Base-by-base conservation (phyloP, 2,888 invertebrate genomes). In the Dicyrtoma fusca region DNA sequence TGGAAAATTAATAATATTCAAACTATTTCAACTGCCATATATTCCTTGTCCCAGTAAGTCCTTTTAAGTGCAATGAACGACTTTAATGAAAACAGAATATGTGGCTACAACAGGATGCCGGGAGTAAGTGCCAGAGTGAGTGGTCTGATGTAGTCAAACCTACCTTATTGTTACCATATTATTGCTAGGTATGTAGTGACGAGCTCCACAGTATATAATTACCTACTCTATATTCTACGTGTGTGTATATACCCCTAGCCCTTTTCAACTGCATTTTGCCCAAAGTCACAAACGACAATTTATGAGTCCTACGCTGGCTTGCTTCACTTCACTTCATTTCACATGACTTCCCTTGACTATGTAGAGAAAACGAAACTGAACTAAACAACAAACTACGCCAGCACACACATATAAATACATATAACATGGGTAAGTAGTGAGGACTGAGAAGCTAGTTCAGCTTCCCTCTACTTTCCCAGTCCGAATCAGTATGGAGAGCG, bases 51-150 rank as follows among this genome's bases (percentile, higher is more conserved):
- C 8, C 8, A 5, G 3, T 34, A 8, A 34, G 34, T 34, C 34
- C 61, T 61, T 61, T 25, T 57, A 21, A 57, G 26, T 57, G 6
- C n/a, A 57, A 21, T 53, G 17, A 23, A 45, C 21, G 47, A 44
- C 44, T 45, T 63, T 64, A 64, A 64, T 64, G 64, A 64, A 64
- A 64, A 14, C 64, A 64, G 64, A 64, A 47, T 34, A 34, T 34
- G 34, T 34, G 34, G 34, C 4, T 8, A 34, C 3, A 34, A 34
- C 34, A 34, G 34, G 8, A n/a, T n/a, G n/a, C n/a, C n/a, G 34
- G 34, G 34, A 34, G 8, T 34, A 34, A 34, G 8, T 34, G 34
- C 34, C 8, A 8, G 34, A 34, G 34, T n/a, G n/a, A n/a, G n/a
- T n/a, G n/a, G n/a, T 34, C 34, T 3, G 34, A 3, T 34, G 34